Base-by-base conservation (phyloP, 2,888 invertebrate genomes). In the Dyspetes luteomarginatus region DNA sequence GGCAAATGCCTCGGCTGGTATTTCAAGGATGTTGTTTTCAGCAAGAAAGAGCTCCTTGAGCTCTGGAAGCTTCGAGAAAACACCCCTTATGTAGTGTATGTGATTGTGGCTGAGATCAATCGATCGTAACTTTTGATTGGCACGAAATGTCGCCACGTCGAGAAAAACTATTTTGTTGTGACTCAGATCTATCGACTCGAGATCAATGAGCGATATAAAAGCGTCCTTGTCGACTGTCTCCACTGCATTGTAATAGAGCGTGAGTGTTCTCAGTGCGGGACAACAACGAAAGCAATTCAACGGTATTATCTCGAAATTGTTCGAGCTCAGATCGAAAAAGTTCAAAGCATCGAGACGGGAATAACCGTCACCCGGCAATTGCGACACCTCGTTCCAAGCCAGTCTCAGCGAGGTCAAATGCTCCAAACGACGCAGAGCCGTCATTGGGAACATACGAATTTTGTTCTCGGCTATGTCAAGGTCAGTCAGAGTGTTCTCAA, bases 51-150 rank as follows among this genome's bases (percentile, higher is more conserved):
- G 93, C 92, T 98, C 98, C 65, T 95, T 94, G 24, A 98, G 93
- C 81, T 96, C 95, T 0, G 95, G 95, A 65, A 98, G 93, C 89
- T 96, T 95, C 48, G 96, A 95, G 92, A 98, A 97, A 0, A 97
- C 95, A 0, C 97, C 97, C 82, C 95, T 94, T 17, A 98, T 95
- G 85, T 96, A 95, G 92, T 97, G 97, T 64, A 98, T 94, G 90
- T 98, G 98, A 92, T 98, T 98, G 91, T 97, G 96, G 89, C 97
- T 97, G 85, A 98, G 92, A 92, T 98, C 98, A 86, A 98, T 95
- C 0, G 97, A 97, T 82, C 95, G 94, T 84, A 98, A 93, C 81
- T 95, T 95, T 85, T 94, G 94, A 91, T 97, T 97, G 86, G 93
- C 94, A 85, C 95, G 94, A 92, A 98, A 97, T 28, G 96, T 96